Percentiles rank a stretch among this genome's conserved stretches.
Conservation (phyloP, 2,888 invertebrate genomes). For the Atherix ibis region DNA sequence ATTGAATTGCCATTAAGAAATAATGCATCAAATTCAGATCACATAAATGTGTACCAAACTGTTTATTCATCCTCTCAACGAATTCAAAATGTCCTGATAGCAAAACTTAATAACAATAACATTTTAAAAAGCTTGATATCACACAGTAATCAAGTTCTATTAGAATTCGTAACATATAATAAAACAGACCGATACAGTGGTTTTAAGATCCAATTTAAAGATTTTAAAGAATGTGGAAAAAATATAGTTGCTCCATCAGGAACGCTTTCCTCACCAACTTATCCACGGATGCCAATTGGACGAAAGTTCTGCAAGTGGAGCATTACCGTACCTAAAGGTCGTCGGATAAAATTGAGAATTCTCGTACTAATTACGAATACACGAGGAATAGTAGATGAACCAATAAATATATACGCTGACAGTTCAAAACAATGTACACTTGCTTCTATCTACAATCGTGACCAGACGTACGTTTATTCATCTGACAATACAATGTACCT, state of each 20-base stretch:
- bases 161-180: slow-evolving; percentile 45
- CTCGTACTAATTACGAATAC: slow-evolving; percentile 15
- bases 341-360: slow-evolving; percentile 43
- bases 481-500: background rate
- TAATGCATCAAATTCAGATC: slow-evolving; percentile 25
- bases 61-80: too few relatives aligned
- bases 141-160: slow-evolving; percentile 33
- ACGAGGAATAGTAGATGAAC: background rate
- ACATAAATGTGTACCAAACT: slow-evolving; percentile 26
- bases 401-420: background rate
- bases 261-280: slow-evolving; percentile 1
- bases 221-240: too few relatives aligned
- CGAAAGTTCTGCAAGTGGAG: slow-evolving; percentile 45
- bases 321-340: slow-evolving; percentile 47
- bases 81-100: too few relatives aligned
- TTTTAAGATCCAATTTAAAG: too few relatives aligned
- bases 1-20: slow-evolving; percentile 29
- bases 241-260: slow-evolving; percentile 45
- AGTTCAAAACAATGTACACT: too few relatives aligned
- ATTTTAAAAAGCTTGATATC: slow-evolving; percentile 29
- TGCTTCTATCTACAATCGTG: too few relatives aligned
- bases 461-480: too few relatives aligned
- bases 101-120: slow-evolving; percentile 29
- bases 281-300: slow-evolving; percentile 8
- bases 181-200: slow-evolving; percentile 40